Percentiles rank a stretch among this genome's conserved stretches.
phyloP scores from a whole-genome alignment of 2,797 vertebrate genomes.

The Diplodus puntazzo region DNA sequence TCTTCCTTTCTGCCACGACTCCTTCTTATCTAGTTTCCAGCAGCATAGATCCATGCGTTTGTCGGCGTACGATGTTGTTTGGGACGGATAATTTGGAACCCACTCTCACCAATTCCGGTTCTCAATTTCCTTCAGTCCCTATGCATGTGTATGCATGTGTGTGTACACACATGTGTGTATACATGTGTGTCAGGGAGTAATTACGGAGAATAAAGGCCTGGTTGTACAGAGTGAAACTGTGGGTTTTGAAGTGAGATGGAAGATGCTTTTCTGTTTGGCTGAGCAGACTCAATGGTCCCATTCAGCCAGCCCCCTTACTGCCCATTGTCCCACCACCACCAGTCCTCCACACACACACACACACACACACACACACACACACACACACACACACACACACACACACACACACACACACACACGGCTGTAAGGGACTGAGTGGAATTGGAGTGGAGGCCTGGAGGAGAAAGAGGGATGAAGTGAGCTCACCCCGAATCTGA shows the following conservation, averaged over 20 bases:
- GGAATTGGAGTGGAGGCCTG: slow-evolving; percentile 56
- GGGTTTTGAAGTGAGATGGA: slow-evolving; percentile 89
- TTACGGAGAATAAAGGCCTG: slow-evolving; percentile 89
- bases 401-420: slow-evolving; percentile 75
- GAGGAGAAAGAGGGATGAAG: slow-evolving; percentile 55
- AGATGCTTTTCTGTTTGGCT: slow-evolving; percentile 95
- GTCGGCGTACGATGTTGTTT: too few relatives aligned
- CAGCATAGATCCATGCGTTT: too few relatives aligned
- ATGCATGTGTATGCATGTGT: background rate
- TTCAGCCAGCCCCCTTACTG: slow-evolving; percentile 88
- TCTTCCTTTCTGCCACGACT: too few relatives aligned
- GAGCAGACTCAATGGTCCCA: slow-evolving; percentile 92
- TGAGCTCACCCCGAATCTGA: slow-evolving; percentile 53
- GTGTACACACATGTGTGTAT: slow-evolving; percentile 30
- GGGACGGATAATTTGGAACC: too few relatives aligned
- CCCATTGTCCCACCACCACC: slow-evolving; percentile 87
- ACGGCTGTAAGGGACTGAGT: slow-evolving; percentile 36
- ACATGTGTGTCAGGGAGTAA: slow-evolving; percentile 82
- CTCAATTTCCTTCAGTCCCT: background rate
- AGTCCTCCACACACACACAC: slow-evolving; percentile 65
- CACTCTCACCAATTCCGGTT: too few relatives aligned
- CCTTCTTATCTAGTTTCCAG: too few relatives aligned
- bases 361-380: slow-evolving; percentile 70
- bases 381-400: slow-evolving; percentile 57
- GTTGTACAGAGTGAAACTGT: slow-evolving; percentile 90